Conservation (phyloP, 2,888 invertebrate species). For the Phrixothrix hirtus region DNA sequence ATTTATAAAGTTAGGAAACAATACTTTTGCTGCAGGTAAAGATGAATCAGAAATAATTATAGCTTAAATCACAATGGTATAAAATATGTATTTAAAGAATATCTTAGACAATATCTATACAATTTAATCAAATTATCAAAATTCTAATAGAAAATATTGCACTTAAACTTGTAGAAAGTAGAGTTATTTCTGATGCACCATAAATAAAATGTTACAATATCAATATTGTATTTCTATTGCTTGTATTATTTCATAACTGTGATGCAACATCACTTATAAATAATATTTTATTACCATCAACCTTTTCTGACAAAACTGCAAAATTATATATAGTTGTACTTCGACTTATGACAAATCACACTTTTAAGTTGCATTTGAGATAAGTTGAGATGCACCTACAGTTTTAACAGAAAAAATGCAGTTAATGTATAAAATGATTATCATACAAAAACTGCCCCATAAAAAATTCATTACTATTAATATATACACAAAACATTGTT, state of each 20-base stretch:
- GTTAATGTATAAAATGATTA: constrained; percentile 45
- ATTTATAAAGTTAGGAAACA: constrained; percentile 16
- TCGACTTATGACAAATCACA: too few relatives aligned
- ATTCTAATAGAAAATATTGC: background rate
- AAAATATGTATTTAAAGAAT: background rate
- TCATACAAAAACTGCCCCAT: constrained; percentile 50
- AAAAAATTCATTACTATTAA: constrained; percentile 20
- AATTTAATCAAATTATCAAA: too few relatives aligned
- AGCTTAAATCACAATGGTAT: background rate
- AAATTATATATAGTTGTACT: too few relatives aligned
- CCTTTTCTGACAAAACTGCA: constrained; percentile 4
- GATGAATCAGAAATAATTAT: constrained; percentile 18
- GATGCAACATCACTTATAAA: constrained; percentile 1
- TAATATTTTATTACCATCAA: constrained; percentile 2
- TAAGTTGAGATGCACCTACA: too few relatives aligned
- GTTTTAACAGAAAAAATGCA: constrained; percentile 43
- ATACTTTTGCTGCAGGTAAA: constrained; percentile 21
- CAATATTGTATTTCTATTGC: background rate
- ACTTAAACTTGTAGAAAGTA: background rate
- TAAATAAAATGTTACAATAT: background rate
- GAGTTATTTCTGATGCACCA: constrained; percentile 10
- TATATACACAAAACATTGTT: constrained; percentile 28
- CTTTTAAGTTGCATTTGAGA: too few relatives aligned
- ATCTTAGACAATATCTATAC: background rate
- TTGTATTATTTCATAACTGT: background rate